These are phyloP conservation scores for Myotis pilosus DNA, from an alignment of 2,797 vertebrate species.

Conservation along the genomic window DNA sequence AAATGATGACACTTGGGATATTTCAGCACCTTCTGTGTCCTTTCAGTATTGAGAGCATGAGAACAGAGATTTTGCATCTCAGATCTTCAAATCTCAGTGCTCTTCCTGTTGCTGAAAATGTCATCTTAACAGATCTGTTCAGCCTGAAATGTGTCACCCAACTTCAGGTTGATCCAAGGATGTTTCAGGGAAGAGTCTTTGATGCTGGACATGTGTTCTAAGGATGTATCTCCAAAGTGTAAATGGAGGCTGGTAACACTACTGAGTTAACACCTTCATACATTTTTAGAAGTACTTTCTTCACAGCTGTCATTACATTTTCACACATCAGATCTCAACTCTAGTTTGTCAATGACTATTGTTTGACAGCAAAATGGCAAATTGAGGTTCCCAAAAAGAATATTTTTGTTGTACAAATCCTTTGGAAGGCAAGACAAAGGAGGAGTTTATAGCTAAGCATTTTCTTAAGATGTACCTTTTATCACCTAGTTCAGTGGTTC, in stretches of 20 bases:
- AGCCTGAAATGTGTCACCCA: conserved; percentile 16
- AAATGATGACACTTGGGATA: conserved; percentile 52
- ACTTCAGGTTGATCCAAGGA: conserved; percentile 15
- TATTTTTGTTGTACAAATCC: not conserved
- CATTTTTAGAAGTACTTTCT: conserved; percentile 5
- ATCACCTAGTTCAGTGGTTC: not conserved
- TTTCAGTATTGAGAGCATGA: conserved; percentile 28
- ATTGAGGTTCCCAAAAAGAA: not conserved
- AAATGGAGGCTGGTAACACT: conserved; percentile 24
- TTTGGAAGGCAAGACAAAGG: conserved; percentile 23
- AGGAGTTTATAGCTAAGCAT: not conserved
- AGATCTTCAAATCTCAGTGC: not conserved
- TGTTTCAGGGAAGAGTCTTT: conserved; percentile 38
- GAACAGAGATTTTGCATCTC: conserved; percentile 44
- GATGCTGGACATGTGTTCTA: conserved; percentile 40
- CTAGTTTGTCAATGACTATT: conserved; percentile 28
- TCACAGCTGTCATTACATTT: conserved; percentile 27
- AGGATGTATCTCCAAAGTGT: not conserved
- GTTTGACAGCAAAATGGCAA: conserved; percentile 39
- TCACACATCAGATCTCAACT: not conserved
- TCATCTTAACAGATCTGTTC: conserved; percentile 55
- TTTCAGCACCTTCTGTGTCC: conserved; percentile 57
- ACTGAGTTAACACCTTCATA: not conserved
- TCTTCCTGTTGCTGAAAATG: conserved; percentile 62
- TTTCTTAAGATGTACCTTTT: not conserved